Base-by-base conservation (phyloP, 1,140 invertebrate genomes). In the Drosophila dunni region DNA sequence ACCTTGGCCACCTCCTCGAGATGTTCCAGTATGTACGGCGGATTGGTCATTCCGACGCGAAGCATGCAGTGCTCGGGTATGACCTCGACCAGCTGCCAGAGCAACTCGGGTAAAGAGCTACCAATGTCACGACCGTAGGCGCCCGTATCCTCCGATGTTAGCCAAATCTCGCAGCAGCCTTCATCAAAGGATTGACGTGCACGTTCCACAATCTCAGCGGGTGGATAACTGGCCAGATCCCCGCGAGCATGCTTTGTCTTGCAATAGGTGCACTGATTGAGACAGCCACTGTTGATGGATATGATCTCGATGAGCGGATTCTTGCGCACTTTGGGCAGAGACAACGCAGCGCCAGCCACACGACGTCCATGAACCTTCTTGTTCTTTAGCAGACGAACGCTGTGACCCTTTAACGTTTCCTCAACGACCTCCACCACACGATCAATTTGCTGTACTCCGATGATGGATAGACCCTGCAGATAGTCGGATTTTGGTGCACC, bases 231-330 rank as follows among this genome's bases (percentile, higher is more conserved):
- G 0, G 97, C 98, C 1, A 99, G 92, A 91, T 99, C 97, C 0
- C 99, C 99, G 72, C 98, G 93, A 0, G 98, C 98, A 93, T 99
- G 98, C 92, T 99, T 99, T 0, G 98, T 99, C 93, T 99, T 99
- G 90, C 98, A 99, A 91, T 99, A 99, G 0, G 98, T 99, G 92
- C 99, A 99, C 79, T 99, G 97, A 93, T 99, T 99, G 4, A 99
- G 93, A 91, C 99, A 99, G 0, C 98, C 99, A 2, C 98, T 99
- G 92, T 98, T 99, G 11, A 99, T 99, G 0, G 99, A 95, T 74
- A 99, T 98, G 57, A 99, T 99, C 94, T 99, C 99, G 73, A 99
- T 97, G 0, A 99, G 93, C 4, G 98, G 97, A 94, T 99, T 99
- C 90, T 97, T 96, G 57, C 99, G 93, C 7, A 99, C 96, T 94